Evolutionary conservation across 2,113 vertebrate genomes (phyloP).

Genomic region (Brevimyrus niger): DNA sequence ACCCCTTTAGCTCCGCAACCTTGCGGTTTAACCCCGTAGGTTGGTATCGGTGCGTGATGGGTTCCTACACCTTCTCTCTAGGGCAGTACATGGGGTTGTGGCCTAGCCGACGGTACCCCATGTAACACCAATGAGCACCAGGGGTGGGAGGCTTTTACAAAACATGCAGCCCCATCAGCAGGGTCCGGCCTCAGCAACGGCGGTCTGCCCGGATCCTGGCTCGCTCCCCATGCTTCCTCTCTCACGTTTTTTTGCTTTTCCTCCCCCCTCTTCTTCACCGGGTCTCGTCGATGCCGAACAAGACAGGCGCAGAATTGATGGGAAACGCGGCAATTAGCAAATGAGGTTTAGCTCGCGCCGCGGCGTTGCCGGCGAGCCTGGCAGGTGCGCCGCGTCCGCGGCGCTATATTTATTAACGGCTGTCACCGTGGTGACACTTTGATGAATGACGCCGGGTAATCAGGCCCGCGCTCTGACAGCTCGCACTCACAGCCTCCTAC

Average conservation of each 20-base stretch:
- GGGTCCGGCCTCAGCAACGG: not conserved
- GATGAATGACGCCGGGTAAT: constrained; percentile 99
- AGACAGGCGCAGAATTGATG: constrained; percentile 91
- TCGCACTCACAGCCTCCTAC: constrained; percentile 90
- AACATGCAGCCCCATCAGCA: not conserved
- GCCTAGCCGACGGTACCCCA: not conserved
- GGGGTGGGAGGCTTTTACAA: constrained; percentile 17
- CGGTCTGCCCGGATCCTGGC: constrained; percentile 19
- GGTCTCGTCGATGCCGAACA: constrained; percentile 76
- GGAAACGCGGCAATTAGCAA: constrained; percentile 99
- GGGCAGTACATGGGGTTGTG: not conserved
- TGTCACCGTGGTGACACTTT: constrained; percentile 99
- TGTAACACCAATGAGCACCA: not conserved
- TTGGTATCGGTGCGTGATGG: not conserved
- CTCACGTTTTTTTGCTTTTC: constrained; percentile 33
- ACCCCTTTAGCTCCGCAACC: not conserved
- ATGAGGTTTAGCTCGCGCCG: constrained; percentile 89
- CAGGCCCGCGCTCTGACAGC: constrained; percentile 85
- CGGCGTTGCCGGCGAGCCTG: constrained; percentile 72
- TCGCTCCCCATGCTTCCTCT: constrained; percentile 34
- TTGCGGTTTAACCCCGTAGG: not conserved
- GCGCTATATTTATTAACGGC: constrained; percentile 99
- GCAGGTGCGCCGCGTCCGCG: constrained; percentile 91
- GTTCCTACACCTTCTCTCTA: not conserved
- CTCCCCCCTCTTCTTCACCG: constrained; percentile 12